Conservation (phyloP, 2,113 vertebrate genomes). For the Petrocephalus microphthalmus region DNA sequence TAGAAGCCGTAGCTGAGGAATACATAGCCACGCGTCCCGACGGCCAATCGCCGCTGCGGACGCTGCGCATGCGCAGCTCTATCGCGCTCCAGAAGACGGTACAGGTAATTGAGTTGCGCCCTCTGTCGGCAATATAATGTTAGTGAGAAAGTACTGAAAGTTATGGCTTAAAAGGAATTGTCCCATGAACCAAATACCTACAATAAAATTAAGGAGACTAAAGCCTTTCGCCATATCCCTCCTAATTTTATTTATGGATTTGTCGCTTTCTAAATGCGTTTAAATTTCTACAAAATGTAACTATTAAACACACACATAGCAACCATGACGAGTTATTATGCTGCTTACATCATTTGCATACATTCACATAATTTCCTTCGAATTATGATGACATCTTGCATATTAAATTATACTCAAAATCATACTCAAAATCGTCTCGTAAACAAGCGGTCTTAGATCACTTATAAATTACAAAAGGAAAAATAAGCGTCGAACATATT, state of each 20-base stretch:
- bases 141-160: neutral
- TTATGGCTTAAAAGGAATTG: neutral
- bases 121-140: neutral
- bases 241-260: neutral
- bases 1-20: neutral
- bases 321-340: neutral
- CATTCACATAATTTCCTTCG: neutral
- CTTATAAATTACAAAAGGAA: neutral
- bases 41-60: slow-evolving; percentile 3
- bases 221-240: neutral
- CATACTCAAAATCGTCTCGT: neutral
- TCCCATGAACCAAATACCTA: neutral
- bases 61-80: neutral
- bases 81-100: neutral
- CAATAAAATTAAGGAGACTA: neutral
- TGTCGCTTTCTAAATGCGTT: neutral
- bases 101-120: neutral
- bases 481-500: neutral
- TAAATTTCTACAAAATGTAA: neutral
- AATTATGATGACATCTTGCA: neutral
- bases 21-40: neutral
- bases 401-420: neutral
- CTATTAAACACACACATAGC: neutral
- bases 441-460: neutral
- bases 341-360: neutral